Conservation (phyloP, 2,888 invertebrate species). For the Limenitis camilla region DNA sequence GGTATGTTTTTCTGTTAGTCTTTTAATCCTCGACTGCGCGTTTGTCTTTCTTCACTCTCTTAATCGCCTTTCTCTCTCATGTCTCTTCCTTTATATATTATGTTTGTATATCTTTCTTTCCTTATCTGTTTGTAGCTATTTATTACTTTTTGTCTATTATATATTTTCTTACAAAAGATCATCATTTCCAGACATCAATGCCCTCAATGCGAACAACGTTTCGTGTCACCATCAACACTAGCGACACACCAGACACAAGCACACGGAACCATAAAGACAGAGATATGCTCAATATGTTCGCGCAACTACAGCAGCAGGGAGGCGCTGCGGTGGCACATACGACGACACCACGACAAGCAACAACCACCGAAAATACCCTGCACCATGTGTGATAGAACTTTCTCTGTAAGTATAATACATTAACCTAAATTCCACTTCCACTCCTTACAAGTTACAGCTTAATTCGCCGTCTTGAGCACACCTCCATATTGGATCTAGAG, state of each 20-base stretch:
- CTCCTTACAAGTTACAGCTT: too few species aligned
- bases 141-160: too few species aligned
- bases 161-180: neutral
- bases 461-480: too few species aligned
- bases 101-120: too few species aligned
- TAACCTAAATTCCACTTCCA: too few species aligned
- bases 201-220: constrained; percentile 30
- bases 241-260: constrained; percentile 29
- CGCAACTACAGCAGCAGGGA: constrained; percentile 34
- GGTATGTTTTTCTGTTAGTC: too few species aligned
- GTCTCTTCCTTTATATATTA: too few species aligned
- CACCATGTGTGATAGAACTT: constrained; percentile 23
- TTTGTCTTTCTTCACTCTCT: too few species aligned
- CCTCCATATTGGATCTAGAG: too few species aligned
- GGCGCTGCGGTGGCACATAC: constrained; percentile 33
- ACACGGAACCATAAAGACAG: constrained; percentile 25
- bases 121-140: too few species aligned
- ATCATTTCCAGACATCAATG: constrained; percentile 30
- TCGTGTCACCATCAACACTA: constrained; percentile 33
- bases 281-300: constrained; percentile 36
- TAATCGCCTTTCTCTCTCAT: too few species aligned
- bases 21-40: too few species aligned
- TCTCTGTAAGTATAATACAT: constrained; percentile 21
- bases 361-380: constrained; percentile 13
- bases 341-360: constrained; percentile 29